These are phyloP conservation scores for Scrobipalpa costella DNA, from an alignment of 2,888 invertebrate species.

Conservation along the genomic window DNA sequence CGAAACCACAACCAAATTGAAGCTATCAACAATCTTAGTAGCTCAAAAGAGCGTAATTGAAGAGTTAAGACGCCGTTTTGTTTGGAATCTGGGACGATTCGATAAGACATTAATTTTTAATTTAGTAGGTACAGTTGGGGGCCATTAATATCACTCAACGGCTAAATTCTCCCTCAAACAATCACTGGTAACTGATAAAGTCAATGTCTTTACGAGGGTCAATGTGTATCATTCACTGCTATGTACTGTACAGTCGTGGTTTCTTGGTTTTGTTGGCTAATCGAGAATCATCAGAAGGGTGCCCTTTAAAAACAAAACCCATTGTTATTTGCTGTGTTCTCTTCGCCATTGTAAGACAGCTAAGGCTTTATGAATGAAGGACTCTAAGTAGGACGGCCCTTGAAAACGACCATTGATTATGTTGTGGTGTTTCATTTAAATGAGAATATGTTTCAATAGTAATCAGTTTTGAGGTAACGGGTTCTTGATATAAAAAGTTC, in stretches of 20 bases:
- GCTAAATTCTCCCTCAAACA: no score
- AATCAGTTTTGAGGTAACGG: no score
- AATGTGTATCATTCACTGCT: no score
- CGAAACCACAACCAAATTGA: conserved; percentile 20
- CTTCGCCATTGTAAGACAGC: neutral
- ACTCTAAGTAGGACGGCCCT: neutral
- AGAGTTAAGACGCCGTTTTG: conserved; percentile 38
- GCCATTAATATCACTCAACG: no score
- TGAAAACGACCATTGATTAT: neutral
- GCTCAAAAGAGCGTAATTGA: conserved; percentile 36
- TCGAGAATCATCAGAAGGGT: conserved; percentile 13
- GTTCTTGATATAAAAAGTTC: no score
- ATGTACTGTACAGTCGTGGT: no score
- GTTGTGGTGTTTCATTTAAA: neutral
- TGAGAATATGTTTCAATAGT: no score
- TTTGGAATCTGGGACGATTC: conserved; percentile 51
- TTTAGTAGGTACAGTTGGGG: conserved; percentile 55
- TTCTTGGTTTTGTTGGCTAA: conserved; percentile 35
- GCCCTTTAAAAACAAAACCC: conserved; percentile 15
- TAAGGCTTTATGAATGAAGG: conserved; percentile 11
- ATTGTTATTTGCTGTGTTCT: neutral
- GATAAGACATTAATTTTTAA: conserved; percentile 59
- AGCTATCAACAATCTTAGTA: conserved; percentile 25
- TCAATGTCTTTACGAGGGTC: no score
- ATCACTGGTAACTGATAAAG: no score